Percentiles rank a stretch among this genome's conserved stretches.
These are phyloP conservation scores for Tenebrosternarchus preto DNA, from an alignment of 2,113 vertebrate genomes.

Conservation along the genomic window DNA sequence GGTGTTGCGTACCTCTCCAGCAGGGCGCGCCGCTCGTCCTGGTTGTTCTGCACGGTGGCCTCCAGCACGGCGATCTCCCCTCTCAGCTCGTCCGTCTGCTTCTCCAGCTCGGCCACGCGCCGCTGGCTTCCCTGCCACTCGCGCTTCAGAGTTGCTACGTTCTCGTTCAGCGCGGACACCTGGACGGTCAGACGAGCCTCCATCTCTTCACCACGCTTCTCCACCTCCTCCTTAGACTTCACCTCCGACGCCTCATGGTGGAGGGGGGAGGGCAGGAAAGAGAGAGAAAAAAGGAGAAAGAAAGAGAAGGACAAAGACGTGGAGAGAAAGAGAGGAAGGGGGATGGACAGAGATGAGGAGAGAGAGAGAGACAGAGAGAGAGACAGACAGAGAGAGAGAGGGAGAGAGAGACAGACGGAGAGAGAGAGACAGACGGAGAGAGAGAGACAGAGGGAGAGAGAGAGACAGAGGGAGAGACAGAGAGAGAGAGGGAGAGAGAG, in stretches of 20 bases:
- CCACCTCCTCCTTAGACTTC: conserved; percentile 82
- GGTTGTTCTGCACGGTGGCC: conserved; percentile 96
- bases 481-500: no score
- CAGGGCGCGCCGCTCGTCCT: conserved; percentile 92
- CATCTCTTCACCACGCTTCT: conserved; percentile 82
- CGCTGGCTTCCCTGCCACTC: conserved; percentile 95
- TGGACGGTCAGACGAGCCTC: conserved; percentile 84
- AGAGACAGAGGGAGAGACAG: no score
- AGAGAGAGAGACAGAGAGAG: no score
- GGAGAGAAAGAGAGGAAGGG: not conserved
- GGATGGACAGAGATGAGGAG: no score
- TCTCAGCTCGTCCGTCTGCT: conserved; percentile 91
- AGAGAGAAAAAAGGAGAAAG: not conserved
- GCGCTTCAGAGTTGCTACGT: conserved; percentile 92
- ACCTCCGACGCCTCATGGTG: conserved; percentile 77
- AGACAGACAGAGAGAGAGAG: no score
- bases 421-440: no score
- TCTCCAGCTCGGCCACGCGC: conserved; percentile 89
- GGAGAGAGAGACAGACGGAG: no score
- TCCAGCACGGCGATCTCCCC: conserved; percentile 96
- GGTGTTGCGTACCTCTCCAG: conserved; percentile 82
- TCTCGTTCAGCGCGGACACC: conserved; percentile 91
- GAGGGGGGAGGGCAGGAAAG: no score
- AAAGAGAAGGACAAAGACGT: not conserved
- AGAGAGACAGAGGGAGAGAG: no score